Conservation (phyloP, 2,888 invertebrate genomes). For the Acronicta alni region DNA sequence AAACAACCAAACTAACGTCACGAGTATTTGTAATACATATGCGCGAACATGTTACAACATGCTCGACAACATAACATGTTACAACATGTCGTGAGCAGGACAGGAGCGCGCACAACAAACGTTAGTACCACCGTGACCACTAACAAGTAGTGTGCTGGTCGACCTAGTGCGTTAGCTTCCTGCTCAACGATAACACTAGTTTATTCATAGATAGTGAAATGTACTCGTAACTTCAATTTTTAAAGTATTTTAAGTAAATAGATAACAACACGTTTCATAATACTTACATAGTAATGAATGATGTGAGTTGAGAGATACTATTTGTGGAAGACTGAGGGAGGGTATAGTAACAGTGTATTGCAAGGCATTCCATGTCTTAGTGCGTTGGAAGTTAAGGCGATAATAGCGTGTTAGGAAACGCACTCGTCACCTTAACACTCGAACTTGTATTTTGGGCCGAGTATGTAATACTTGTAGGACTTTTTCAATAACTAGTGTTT, state of each 20-base stretch:
- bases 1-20: neutral
- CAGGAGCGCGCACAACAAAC: too few relatives aligned
- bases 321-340: conserved; percentile 12
- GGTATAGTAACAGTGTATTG: neutral
- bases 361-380: conserved; percentile 6
- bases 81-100: too few relatives aligned
- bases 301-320: conserved; percentile 3
- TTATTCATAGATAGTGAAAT: conserved; percentile 5
- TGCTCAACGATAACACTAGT: neutral
- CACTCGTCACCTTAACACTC: neutral
- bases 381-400: neutral
- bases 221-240: conserved; percentile 4
- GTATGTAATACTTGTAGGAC: neutral
- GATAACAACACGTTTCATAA: too few relatives aligned
- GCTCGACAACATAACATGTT: too few relatives aligned
- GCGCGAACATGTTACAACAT: too few relatives aligned
- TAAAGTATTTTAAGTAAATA: conserved; percentile 6
- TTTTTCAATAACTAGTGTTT: neutral
- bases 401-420: conserved; percentile 1
- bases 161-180: neutral
- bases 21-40: too few relatives aligned
- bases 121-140: too few relatives aligned
- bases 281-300: neutral
- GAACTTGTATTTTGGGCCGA: neutral
- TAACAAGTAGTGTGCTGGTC: neutral